These are phyloP conservation scores for Rotaria socialis DNA, from an alignment of 2,888 invertebrate species.

Conservation along the genomic window DNA sequence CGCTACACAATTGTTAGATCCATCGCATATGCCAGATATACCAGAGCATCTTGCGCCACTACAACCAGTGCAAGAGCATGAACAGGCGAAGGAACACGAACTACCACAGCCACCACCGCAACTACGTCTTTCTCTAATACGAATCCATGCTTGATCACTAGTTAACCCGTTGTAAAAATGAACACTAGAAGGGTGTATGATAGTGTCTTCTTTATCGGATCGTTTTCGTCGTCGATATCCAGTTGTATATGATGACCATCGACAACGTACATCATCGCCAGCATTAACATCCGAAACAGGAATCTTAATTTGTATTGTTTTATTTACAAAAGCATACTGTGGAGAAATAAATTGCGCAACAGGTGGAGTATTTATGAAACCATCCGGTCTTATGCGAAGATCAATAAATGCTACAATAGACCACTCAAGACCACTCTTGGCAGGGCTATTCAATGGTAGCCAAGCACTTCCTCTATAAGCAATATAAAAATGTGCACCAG, in stretches of 20 bases:
- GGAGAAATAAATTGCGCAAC: neutral
- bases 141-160: neutral
- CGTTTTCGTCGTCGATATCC: slow-evolving; percentile 10
- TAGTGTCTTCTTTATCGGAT: neutral
- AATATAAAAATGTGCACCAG: neutral
- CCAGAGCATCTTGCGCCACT: neutral
- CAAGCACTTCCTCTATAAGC: neutral
- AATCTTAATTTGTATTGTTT: neutral
- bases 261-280: neutral
- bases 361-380: neutral
- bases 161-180: neutral
- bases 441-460: neutral
- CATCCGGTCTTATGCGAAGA: neutral
- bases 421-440: neutral
- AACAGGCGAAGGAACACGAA: neutral
- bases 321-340: neutral
- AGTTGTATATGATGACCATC: neutral
- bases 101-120: neutral
- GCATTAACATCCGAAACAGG: neutral
- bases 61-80: neutral
- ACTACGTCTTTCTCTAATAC: neutral
- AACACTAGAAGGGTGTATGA: no score
- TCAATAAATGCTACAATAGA: neutral
- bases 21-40: neutral
- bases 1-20: neutral